Base-by-base conservation (phyloP, 2,888 invertebrate species). In the Drosophila imparisetae region DNA sequence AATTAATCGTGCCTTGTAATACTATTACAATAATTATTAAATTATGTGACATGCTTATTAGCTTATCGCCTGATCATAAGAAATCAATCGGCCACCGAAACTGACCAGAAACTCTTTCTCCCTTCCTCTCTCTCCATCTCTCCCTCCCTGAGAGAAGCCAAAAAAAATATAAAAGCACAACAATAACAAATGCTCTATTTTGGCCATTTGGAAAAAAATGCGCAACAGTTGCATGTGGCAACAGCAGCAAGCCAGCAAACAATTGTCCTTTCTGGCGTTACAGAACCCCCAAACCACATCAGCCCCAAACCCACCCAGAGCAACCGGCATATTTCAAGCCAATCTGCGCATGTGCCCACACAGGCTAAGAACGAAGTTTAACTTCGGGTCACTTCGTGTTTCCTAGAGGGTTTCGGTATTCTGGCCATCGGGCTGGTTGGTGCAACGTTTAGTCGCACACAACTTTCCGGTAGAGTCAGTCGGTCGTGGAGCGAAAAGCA, bases 291-390 rank as follows among this genome's bases (percentile, higher is more conserved):
- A 1, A 24, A n/a, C 29, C 24, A 29, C 36, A 42, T n/a, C 36
- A 24, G 52, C 48, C 36, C 36, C 7, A 45, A 38, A 1, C 18
- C 34, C n/a, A 6, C 29, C 34, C 30, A 38, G n/a, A 24, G 7
- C 21, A 73, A 58, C 70, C 81, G 80, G 82, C 80, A 59, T 61
- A 18, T 45, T 30, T 8, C 2, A 52, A 30, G 24, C 2, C 6
- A 8, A 5, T 49, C 53, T 80, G 86, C 86, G 86, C 86, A 86
- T 86, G 86, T 86, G 86, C 86, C 86, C 86, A 88, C 88, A 81
- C 52, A 21, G 30, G 48, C 27, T 18, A 62, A 53, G 21, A 27
- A 29, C 83, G 82, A 82, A 45, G 29, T 3, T 4, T 21, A 27
- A 8, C 32, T 24, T 67, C 55, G 67, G 66, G 2, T 15, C 11